These are phyloP conservation scores for Nerophis lumbriciformis DNA, from an alignment of 2,113 vertebrate species.

Conservation along the genomic window DNA sequence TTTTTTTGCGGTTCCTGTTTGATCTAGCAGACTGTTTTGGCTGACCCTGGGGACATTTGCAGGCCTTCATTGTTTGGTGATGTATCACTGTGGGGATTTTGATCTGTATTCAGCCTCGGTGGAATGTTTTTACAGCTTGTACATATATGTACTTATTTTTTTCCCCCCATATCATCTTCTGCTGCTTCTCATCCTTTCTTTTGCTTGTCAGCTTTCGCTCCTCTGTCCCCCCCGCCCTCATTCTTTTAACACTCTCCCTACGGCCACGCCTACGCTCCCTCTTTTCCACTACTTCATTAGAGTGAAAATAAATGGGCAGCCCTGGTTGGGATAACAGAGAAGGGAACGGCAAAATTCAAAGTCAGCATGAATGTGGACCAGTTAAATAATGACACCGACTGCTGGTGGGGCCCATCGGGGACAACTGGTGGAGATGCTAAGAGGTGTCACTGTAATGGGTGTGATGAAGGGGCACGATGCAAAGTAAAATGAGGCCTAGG, in stretches of 20 bases:
- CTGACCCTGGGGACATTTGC: slow-evolving; percentile 20
- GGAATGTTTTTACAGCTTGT: slow-evolving; percentile 51
- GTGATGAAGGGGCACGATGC: slow-evolving; percentile 20
- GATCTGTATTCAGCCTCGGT: slow-evolving; percentile 31
- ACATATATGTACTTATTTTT: slow-evolving; percentile 6
- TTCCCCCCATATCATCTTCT: slow-evolving; percentile 16
- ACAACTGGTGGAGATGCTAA: slow-evolving; percentile 29
- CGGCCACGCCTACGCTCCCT: not conserved
- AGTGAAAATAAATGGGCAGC: slow-evolving; percentile 59
- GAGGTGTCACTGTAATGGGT: slow-evolving; percentile 47
- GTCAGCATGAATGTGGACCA: slow-evolving; percentile 50
- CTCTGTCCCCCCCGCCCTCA: not conserved
- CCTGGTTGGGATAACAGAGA: slow-evolving; percentile 32
- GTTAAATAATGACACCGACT: slow-evolving; percentile 57
- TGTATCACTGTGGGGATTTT: slow-evolving; percentile 51
- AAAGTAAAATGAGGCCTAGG: slow-evolving; percentile 19
- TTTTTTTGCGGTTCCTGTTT: slow-evolving; percentile 15
- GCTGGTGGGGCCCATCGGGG: slow-evolving; percentile 44
- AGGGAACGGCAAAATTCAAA: slow-evolving; percentile 34
- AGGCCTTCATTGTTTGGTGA: slow-evolving; percentile 34
- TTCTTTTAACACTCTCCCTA: too few relatives aligned
- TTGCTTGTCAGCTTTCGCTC: slow-evolving; percentile 7
- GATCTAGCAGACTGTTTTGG: slow-evolving; percentile 27
- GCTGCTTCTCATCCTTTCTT: not conserved
- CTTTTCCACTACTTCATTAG: slow-evolving; percentile 60